Evolutionary conservation across 2,797 vertebrate species (phyloP), one percentile per base, ranked within the genome.

Genomic region (Enteromius viviparus): DNA sequence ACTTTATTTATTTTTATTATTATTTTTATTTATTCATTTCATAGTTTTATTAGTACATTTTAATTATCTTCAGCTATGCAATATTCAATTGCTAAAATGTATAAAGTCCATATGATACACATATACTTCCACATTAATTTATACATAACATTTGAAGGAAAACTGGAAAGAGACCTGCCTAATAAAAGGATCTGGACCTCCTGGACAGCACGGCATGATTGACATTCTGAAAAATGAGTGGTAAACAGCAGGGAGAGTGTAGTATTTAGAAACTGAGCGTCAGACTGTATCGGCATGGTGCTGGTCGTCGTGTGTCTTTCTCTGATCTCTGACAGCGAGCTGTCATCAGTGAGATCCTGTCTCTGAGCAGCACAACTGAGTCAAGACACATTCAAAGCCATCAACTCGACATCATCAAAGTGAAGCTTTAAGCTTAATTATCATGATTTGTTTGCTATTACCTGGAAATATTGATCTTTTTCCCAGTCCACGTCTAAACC

Each of bases 261-360:
- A 8, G 47, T 15, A 17, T 66, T 47, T 60, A 37, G 37, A 74
- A 8, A 72, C 21, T 60, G 6, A 58, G 12, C 3, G 4, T 34
- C n/a, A 10, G 83, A 58, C 6, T 21, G 49, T 21, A 14, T 45
- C 4, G 8, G 21, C 45, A 32, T 12, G 34, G 47, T 9, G 5
- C 47, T 60, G 17, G 23, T 42, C 1, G 49, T 19, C 15, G 10
- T 32, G 29, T 26, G 10, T 53, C 51, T 80, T 71, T 69, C 49
- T 69, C 78, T 69, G 60, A 49, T 10, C 2, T 23, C 21, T 58
- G 42, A 62, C 80, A 69, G 40, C 11, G 65, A 34, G 26, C 70
- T 60, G 77, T 80, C 76, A 70, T 76, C 76, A 69, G 42, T 23
- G 42, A 62, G 70, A 83, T 86, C 71, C 17, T 64, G 60, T 85